Conservation (phyloP, 2,797 vertebrate genomes). For the Ciconia nigra region DNA sequence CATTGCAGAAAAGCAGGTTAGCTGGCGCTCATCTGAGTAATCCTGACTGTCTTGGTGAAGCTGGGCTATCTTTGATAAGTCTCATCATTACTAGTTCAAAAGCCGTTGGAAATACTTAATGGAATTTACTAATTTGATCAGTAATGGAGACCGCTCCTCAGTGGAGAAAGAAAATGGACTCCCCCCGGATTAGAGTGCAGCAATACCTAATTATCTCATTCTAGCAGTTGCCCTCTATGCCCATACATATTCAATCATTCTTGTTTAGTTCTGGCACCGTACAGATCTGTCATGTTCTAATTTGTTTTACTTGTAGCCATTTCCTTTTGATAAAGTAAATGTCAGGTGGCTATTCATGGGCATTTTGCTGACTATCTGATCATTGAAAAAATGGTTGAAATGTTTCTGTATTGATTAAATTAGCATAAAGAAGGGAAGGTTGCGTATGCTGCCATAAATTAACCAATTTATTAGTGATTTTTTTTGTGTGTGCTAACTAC, state of each 20-base stretch:
- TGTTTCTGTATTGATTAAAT: not conserved
- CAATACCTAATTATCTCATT: not conserved
- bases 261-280: not conserved
- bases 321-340: not conserved
- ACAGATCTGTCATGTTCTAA: not conserved
- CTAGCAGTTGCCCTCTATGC: not conserved
- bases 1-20: not conserved
- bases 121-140: not conserved
- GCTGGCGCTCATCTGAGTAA: not conserved
- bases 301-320: not conserved
- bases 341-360: not conserved
- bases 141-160: not conserved
- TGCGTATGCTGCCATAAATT: not conserved
- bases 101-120: not conserved
- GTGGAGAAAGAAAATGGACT: not conserved
- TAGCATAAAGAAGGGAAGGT: not conserved
- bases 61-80: not conserved
- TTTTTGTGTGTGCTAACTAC: not conserved
- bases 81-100: not conserved
- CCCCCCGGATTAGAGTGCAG: not conserved
- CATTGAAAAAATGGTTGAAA: not conserved
- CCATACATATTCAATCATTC: not conserved
- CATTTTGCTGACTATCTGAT: not conserved
- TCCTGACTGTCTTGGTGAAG: not conserved
- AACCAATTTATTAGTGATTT: not conserved